These are phyloP conservation scores for Mycteria americana DNA, from an alignment of 2,797 vertebrate genomes.

Conservation along the genomic window DNA sequence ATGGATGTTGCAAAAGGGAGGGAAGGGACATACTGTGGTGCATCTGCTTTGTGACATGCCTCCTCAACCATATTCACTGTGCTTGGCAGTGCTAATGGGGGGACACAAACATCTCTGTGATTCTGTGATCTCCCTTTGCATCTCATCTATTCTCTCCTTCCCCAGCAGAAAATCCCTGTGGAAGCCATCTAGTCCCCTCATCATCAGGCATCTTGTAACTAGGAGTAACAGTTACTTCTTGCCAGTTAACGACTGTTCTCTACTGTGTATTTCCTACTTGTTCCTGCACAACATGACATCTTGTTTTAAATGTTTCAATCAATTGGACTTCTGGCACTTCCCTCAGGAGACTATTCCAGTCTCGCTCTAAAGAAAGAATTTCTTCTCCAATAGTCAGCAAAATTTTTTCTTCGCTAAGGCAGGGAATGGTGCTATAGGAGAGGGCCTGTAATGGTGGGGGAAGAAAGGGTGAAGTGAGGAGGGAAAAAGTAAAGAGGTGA, in stretches of 20 bases:
- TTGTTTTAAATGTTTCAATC: not conserved
- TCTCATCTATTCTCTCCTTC: not conserved
- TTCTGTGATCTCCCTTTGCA: not conserved
- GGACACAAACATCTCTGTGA: not conserved
- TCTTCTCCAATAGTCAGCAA: not conserved
- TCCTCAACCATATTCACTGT: not conserved
- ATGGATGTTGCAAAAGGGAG: not conserved
- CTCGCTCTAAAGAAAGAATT: not conserved
- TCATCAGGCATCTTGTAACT: not conserved
- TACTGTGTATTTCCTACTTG: not conserved
- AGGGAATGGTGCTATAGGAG: not conserved
- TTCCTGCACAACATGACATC: not conserved
- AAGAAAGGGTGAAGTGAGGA: not conserved
- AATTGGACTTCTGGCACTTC: not conserved
- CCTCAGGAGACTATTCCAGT: not conserved
- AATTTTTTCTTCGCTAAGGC: not conserved
- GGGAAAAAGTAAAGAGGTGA: not conserved
- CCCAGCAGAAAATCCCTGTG: not conserved
- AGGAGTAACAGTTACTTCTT: not conserved
- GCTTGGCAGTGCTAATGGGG: not conserved
- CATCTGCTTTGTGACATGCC: not conserved
- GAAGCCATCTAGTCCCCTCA: not conserved
- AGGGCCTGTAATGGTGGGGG: not conserved
- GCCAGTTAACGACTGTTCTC: not conserved
- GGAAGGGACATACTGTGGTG: not conserved